phyloP scores from a whole-genome alignment of 2,113 vertebrate genomes.

The Catharus bicknelli region DNA sequence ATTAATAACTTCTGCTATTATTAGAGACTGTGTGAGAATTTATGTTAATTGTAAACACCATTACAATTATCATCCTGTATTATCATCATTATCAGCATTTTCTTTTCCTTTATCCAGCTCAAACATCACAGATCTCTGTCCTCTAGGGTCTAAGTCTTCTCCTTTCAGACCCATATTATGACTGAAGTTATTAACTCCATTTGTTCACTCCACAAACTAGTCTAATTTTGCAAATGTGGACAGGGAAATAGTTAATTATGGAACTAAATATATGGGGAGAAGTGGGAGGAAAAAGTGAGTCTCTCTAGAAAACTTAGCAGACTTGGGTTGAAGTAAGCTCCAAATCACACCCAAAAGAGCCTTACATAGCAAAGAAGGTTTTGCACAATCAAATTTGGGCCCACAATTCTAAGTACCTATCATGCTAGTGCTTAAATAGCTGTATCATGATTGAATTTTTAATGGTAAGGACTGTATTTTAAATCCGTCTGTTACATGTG shows the following conservation, averaged over 20 bases:
- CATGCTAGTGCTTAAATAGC: background rate
- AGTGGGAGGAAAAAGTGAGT: accelerated
- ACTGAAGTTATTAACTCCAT: background rate
- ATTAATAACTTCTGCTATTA: background rate
- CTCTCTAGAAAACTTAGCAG: background rate
- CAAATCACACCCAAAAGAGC: background rate
- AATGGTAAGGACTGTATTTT: background rate
- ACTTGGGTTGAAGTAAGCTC: background rate
- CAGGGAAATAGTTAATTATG: background rate
- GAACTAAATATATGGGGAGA: background rate
- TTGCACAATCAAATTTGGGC: background rate
- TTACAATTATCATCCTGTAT: background rate
- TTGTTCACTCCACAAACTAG: background rate
- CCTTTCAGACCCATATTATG: background rate
- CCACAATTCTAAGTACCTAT: background rate
- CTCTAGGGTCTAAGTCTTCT: background rate
- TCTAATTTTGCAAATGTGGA: background rate
- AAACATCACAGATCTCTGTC: background rate
- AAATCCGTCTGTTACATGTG: background rate
- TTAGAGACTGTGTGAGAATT: background rate
- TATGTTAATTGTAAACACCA: background rate
- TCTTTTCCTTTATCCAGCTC: background rate
- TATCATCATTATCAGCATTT: background rate
- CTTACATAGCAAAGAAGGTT: background rate
- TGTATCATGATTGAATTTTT: background rate